phyloP scores from a whole-genome alignment of 1,140 invertebrate genomes.

The Wasmannia auropunctata region DNA sequence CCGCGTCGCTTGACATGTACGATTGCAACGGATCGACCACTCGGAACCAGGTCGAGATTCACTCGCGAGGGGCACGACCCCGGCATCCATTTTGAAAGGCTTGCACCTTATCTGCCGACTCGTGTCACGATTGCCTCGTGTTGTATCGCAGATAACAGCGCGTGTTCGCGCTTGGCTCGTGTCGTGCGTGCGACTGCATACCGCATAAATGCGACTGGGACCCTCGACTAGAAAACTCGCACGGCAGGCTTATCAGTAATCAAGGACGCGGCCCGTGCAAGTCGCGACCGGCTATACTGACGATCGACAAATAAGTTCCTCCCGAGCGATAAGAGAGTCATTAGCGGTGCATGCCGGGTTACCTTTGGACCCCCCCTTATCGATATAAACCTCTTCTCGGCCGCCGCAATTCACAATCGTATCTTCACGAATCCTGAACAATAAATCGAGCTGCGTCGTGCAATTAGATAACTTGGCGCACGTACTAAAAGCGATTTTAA shows the following conservation, averaged over 20 bases:
- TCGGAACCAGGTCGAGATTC: constrained; percentile 16
- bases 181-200: neutral
- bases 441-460: constrained; percentile 14
- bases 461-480: neutral
- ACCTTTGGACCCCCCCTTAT: constrained; percentile 60
- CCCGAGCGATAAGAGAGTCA: constrained; percentile 52
- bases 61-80: constrained; percentile 48
- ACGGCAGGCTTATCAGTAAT: constrained; percentile 45
- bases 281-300: neutral
- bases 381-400: constrained; percentile 10
- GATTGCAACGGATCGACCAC: constrained; percentile 19
- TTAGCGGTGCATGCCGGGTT: constrained; percentile 15
- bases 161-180: neutral
- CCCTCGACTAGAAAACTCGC: constrained; percentile 43
- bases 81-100: constrained; percentile 68
- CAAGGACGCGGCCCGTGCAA: constrained; percentile 25
- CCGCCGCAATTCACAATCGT: neutral
- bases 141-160: constrained; percentile 54
- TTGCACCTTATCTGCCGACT: constrained; percentile 49
- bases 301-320: constrained; percentile 52
- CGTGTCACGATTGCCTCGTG: constrained; percentile 50
- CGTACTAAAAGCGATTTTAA: neutral
- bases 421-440: constrained; percentile 16
- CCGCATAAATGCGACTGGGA: neutral
- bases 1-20: neutral